Conservation (phyloP, 2,888 invertebrate species). For the Clanis bilineata region DNA sequence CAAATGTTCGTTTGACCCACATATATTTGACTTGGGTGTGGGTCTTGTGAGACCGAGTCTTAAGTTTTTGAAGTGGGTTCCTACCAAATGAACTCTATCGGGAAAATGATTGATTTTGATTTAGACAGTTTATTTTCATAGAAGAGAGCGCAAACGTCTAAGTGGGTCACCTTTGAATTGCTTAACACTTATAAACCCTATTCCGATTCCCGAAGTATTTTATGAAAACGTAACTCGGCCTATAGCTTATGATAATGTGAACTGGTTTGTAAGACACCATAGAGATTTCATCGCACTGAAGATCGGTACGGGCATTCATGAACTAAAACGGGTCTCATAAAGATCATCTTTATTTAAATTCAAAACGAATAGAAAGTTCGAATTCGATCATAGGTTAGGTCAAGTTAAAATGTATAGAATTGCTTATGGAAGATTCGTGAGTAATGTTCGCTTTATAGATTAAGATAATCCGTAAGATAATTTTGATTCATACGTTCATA, state of each 20-base stretch:
- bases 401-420: conserved; percentile 31
- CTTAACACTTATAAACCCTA: too few species aligned
- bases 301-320: conserved; percentile 36
- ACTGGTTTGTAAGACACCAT: conserved; percentile 14
- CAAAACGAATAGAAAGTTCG: conserved; percentile 18
- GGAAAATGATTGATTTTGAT: too few species aligned
- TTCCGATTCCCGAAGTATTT: background rate
- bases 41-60: too few species aligned
- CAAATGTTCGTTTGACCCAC: too few species aligned
- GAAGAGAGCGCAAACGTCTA: too few species aligned
- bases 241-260: conserved; percentile 2
- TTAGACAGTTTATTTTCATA: too few species aligned
- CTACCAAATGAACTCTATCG: too few species aligned
- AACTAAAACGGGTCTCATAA: conserved; percentile 44
- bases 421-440: conserved; percentile 48
- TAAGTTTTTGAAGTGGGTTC: too few species aligned
- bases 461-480: conserved; percentile 40
- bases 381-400: conserved; percentile 3
- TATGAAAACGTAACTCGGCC: background rate
- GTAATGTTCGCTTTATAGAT: conserved; percentile 39
- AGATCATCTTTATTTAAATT: conserved; percentile 29
- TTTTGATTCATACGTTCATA: conserved; percentile 33
- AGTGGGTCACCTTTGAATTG: too few species aligned
- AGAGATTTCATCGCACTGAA: conserved; percentile 33
- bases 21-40: too few species aligned